A percentile compares a stretch with the other conserved stretches of the same genome.
Conservation (phyloP, 2,113 vertebrate genomes). For the Ursus arctos region DNA sequence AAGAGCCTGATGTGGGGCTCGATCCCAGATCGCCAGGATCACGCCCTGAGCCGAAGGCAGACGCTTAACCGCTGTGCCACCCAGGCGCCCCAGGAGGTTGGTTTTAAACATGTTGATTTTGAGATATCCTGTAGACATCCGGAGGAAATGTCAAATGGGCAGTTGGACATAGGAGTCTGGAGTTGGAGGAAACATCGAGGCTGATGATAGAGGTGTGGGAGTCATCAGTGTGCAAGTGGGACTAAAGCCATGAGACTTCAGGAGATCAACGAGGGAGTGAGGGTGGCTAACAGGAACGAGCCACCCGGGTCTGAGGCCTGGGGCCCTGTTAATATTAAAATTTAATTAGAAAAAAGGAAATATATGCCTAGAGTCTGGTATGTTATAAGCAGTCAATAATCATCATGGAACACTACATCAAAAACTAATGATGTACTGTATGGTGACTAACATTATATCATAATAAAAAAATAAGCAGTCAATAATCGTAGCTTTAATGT, state of each 20-base stretch:
- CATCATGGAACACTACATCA: too few relatives aligned
- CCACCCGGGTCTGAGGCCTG: background rate
- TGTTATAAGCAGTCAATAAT: background rate
- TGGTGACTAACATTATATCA: too few relatives aligned
- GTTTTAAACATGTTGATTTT: background rate
- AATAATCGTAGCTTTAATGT: background rate
- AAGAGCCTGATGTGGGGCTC: too few relatives aligned
- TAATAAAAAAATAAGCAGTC: too few relatives aligned
- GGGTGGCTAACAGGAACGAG: background rate
- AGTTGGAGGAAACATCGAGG: background rate
- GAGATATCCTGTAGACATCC: background rate
- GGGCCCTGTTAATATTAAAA: constrained; percentile 31
- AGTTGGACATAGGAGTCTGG: background rate
- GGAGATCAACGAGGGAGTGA: background rate
- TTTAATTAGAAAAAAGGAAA: background rate
- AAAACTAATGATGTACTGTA: too few relatives aligned
- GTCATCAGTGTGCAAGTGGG: background rate
- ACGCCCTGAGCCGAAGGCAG: too few relatives aligned
- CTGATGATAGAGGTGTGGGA: background rate
- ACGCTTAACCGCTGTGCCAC: too few relatives aligned
- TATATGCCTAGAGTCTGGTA: background rate
- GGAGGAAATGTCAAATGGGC: background rate
- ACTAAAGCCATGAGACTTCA: background rate
- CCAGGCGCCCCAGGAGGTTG: background rate
- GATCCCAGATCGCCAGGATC: too few relatives aligned